Base-by-base conservation (phyloP, 2,888 invertebrate species). In the Apamea crenata region DNA sequence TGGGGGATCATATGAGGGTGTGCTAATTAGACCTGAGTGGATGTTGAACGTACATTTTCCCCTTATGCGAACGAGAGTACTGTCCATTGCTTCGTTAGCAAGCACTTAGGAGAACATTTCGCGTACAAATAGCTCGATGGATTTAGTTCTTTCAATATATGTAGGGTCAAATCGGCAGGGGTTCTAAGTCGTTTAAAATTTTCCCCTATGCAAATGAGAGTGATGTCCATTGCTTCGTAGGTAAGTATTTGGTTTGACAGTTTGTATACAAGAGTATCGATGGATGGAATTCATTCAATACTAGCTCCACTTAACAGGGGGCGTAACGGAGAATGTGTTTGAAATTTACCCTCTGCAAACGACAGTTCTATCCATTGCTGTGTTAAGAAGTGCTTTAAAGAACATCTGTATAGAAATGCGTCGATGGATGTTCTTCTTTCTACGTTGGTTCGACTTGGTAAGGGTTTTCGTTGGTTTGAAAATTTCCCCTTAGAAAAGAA, bases 1-100 rank as follows among this genome's bases (percentile, higher is more conserved):
- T 36, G 44, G 65, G 81, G 74, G 61, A 66, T 70, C 73, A 82
- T 66, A 66, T 73, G 82, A 82, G 84, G 84, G 84, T 82, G 72
- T 32, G 53, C 61, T 84, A 81, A 84, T 84, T 84, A 65, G 53
- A 32, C n/a, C 12, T 40, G 61, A 71, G 47, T 63, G 78, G 44
- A 40, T 56, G 53, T 63, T 56, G 6, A 50, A 71, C 47, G 68
- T 61, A 10, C n/a, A 12, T 12, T 56, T 66, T 29, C 16, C 63
- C 50, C 74, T 29, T 16, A n/a, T n/a, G 5, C 65, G 36, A 70
- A 70, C 16, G 18, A 29, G 12, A 67, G 18, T 50, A 2, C 1
- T 36, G 5, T 74, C n/a, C 44, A 70, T 61, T 44, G 16, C 63
- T 83, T 18, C 10, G n/a, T 53, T 50, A 12, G 50, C 16, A 53